Base-by-base conservation (phyloP, 1,140 invertebrate species). In the Aradophagus sp. region DNA sequence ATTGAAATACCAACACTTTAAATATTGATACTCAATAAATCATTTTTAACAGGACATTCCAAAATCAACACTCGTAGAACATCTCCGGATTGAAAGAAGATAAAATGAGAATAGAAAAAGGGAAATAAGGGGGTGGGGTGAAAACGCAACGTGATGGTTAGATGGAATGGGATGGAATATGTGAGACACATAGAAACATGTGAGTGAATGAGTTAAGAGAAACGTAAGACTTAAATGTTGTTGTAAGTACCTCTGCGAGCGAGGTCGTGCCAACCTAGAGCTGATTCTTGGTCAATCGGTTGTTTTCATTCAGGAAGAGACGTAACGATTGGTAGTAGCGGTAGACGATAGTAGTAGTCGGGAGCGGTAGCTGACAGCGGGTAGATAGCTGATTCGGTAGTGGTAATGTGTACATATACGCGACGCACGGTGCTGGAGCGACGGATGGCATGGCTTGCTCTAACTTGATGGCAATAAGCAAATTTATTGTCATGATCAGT, bases 381-480 rank as follows among this genome's bases (percentile, higher is more conserved):
- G 79, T 80, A 79, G 77, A 78, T 78, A 81, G 78, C 62, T 79
- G 78, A 80, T 78, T 81, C 76, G 78, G 78, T 81, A 81, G 73
- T 79, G 74, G 77, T 81, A 81, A 81, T 80, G 80, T 84, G 80
- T 83, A 83, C 79, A 77, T 82, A 83, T 82, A 83, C 82, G 82
- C 81, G 82, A 75, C 77, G 80, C 74, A 83, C 80, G 82, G 76
- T 79, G 82, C 81, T 83, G 80, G 80, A 73, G 81, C 78, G 82
- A 80, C 77, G 77, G 79, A 77, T 80, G 77, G 80, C 81, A 80
- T 81, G 78, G 80, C 80, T 84, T 84, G 82, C 82, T 83, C 81
- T 84, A 84, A 84, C 82, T 84, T 83, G 80, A 80, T 77, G 79
- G 77, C 77, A 81, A 71, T 79, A 82, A 84, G 80, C 77, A 83